Evolutionary conservation across 2,113 vertebrate species (phyloP).

Genomic region (human (Homo sapiens)): GRCh38 chr1:87382001-87382500

Average conservation of each 20-base stretch:
- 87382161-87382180: neutral
- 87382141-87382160: conserved; percentile 25
- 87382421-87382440: neutral
- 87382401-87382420: neutral
- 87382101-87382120: neutral
- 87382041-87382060: neutral
- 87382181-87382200: neutral
- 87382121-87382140: neutral
- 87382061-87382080: conserved; percentile 27
- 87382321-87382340: neutral
- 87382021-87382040: neutral
- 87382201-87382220: conserved; percentile 15
- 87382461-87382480: neutral
- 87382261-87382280: neutral
- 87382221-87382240: neutral
- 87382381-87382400: neutral
- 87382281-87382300: neutral
- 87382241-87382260: conserved; percentile 1
- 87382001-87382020: neutral
- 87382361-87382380: neutral
- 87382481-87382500: neutral
- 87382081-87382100: neutral
- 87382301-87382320: neutral
- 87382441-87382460: neutral
- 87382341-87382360: neutral